Base-by-base conservation (phyloP, 2,797 vertebrate genomes). In the Danio jaintianensis region DNA sequence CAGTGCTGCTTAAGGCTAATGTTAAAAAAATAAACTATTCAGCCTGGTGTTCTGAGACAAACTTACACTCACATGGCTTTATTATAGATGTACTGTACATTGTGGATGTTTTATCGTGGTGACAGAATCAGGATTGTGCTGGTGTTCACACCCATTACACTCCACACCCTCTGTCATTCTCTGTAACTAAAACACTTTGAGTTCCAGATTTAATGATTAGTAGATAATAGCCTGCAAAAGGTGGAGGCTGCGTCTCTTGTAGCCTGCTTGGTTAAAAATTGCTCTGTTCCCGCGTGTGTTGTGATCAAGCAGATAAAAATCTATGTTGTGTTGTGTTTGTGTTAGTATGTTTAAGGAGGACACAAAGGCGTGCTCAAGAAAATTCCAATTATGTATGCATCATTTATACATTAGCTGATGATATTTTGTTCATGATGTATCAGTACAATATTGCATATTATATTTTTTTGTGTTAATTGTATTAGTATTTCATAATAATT, bases 1-100 rank as follows among this genome's bases (percentile, higher is more conserved):
- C 75, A 77, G 61, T 79, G 47, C 71, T 73, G 81, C 78, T 76
- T 85, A 62, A 82, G n/a, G 36, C 72, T 75, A 38, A 71, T 56
- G 74, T 77, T 80, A 75, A 74, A 71, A 43, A 84, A 79, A 84
- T 82, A 86, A 86, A 82, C 69, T 66, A 55, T 58, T 58, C 29
- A 43, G 79, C 22, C 58, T 43, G 82, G 72, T 78, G 79, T 69
- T 75, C 77, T 52, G 50, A 82, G 80, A 75, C 48, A 72, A 52
- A 40, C 58, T 71, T 71, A 69, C 63, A 69, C 55, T 78, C 43
- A 40, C 43, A 40, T 18, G 16, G 45, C 52, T 73, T 73, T n/a
- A 73, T 47, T 45, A 13, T 50, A 63, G 45, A 52, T 16, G 16
- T 4, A 43, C 22, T 9, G 12, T 22, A 48, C 15, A 77, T 5